These are phyloP conservation scores for Synergus gifuensis DNA, from an alignment of 2,888 invertebrate species.

Conservation along the genomic window DNA sequence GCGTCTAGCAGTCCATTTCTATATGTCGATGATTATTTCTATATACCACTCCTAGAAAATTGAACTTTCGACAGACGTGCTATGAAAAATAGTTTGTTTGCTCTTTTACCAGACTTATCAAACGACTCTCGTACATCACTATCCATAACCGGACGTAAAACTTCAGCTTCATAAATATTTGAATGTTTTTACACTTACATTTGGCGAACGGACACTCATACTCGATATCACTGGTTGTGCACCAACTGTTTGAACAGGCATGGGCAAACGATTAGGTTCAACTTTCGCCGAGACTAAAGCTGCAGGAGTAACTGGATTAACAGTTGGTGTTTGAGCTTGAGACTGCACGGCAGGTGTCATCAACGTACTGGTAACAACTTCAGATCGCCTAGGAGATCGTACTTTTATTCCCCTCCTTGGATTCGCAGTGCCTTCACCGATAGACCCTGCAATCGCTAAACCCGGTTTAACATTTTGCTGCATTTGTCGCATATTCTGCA, in stretches of 20 bases:
- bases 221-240: slow-evolving; percentile 41
- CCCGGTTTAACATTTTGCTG: slow-evolving; percentile 58
- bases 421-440: background rate
- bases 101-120: too few species aligned
- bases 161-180: too few species aligned
- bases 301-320: slow-evolving; percentile 44
- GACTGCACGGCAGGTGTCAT: slow-evolving; percentile 3
- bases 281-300: slow-evolving; percentile 48
- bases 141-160: too few species aligned
- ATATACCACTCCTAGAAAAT: too few species aligned
- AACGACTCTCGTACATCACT: too few species aligned
- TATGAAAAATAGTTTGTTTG: too few species aligned
- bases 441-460: background rate
- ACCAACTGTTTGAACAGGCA: slow-evolving; percentile 47
- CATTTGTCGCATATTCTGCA: slow-evolving; percentile 73
- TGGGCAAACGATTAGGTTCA: slow-evolving; percentile 45
- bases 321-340: slow-evolving; percentile 26
- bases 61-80: too few species aligned
- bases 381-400: slow-evolving; percentile 69
- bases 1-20: too few species aligned
- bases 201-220: slow-evolving; percentile 47
- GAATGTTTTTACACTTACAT: background rate
- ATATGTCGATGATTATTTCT: too few species aligned
- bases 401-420: slow-evolving; percentile 68
- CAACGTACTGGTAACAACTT: slow-evolving; percentile 48